Percentiles rank a stretch among this genome's conserved stretches.
phyloP scores from a whole-genome alignment of 2,797 vertebrate species.

The Mycteria americana region DNA sequence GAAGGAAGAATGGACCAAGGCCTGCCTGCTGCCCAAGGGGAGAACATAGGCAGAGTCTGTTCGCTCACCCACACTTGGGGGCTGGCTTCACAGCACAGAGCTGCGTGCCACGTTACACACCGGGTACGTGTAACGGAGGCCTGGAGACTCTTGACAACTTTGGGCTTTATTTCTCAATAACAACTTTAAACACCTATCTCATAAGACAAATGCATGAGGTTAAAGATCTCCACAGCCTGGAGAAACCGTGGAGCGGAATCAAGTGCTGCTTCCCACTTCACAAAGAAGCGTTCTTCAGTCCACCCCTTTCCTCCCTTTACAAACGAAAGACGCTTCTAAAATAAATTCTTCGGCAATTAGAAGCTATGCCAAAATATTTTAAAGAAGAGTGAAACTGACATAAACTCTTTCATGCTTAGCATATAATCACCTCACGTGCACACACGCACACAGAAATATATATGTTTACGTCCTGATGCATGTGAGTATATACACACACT shows the following conservation, averaged over 20 bases:
- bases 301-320: neutral
- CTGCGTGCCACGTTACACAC: neutral
- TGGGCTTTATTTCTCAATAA: conserved; percentile 9
- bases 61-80: neutral
- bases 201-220: neutral
- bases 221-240: conserved; percentile 3
- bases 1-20: neutral
- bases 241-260: neutral
- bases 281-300: conserved; percentile 15
- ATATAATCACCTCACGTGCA: neutral
- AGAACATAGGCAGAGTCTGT: neutral
- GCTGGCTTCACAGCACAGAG: neutral
- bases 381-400: neutral
- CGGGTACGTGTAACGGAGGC: neutral
- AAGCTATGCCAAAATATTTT: neutral
- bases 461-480: neutral
- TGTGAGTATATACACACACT: neutral
- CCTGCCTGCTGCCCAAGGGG: neutral
- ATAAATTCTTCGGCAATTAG: neutral
- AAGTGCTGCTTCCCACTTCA: conserved; percentile 35
- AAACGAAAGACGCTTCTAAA: conserved; percentile 6
- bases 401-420: neutral
- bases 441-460: neutral
- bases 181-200: neutral
- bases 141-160: neutral